phyloP scores from a whole-genome alignment of 2,888 invertebrate species.

The Siphlonurus alternatus region DNA sequence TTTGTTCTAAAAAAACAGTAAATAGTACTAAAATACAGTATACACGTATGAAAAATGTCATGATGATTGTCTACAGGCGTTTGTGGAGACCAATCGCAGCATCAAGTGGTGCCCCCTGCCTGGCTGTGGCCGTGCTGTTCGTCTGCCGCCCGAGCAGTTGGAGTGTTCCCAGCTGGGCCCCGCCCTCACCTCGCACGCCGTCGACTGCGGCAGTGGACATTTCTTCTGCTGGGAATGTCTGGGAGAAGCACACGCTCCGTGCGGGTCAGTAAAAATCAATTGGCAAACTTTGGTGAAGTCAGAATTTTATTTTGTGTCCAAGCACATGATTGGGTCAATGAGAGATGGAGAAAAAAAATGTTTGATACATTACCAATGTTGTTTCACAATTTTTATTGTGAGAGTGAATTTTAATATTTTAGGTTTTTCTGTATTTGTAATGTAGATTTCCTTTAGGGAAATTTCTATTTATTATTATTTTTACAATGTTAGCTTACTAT shows the following conservation, averaged over 20 bases:
- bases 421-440: too few species aligned
- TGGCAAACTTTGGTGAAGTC: conserved; percentile 41
- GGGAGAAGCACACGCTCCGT: conserved; percentile 47
- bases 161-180: conserved; percentile 7
- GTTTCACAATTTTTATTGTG: too few species aligned
- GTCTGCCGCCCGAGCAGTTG: conserved; percentile 38
- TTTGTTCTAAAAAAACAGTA: too few species aligned
- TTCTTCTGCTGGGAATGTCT: conserved; percentile 49
- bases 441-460: too few species aligned
- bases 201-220: conserved; percentile 52
- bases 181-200: conserved; percentile 35
- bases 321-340: too few species aligned
- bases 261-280: conserved; percentile 43
- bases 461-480: too few species aligned
- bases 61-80: conserved; percentile 31
- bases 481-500: too few species aligned
- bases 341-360: too few species aligned
- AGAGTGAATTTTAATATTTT: too few species aligned
- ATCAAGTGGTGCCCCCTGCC: conserved; percentile 55
- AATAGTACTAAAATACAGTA: too few species aligned
- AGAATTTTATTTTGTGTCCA: too few species aligned
- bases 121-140: conserved; percentile 46
- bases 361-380: too few species aligned
- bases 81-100: conserved; percentile 48
- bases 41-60: neutral